Evolutionary conservation across 2,113 vertebrate genomes (phyloP).

Genomic region (Phalacrocorax carbo): DNA sequence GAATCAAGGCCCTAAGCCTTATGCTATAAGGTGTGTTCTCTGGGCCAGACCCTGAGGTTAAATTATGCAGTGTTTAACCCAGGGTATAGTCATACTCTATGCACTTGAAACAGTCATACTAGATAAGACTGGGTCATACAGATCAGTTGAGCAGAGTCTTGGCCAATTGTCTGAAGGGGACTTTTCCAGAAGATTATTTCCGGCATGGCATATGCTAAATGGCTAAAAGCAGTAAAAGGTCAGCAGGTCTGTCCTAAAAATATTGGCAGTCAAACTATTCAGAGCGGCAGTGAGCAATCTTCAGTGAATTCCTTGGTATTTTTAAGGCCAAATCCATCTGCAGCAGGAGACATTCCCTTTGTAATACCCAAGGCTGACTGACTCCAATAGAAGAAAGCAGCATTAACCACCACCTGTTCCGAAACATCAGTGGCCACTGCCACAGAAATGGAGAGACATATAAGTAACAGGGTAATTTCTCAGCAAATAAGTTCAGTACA

Average conservation of each 20-base stretch:
- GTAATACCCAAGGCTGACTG: not conserved
- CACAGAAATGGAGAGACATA: not conserved
- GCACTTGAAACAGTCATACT: not conserved
- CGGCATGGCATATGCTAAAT: not conserved
- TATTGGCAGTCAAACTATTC: not conserved
- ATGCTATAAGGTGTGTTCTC: rapidly evolving
- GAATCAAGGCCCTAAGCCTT: not conserved
- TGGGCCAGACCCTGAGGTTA: not conserved
- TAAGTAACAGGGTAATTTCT: not conserved
- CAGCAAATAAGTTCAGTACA: not conserved
- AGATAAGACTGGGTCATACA: not conserved
- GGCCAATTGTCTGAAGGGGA: not conserved
- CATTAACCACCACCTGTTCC: not conserved
- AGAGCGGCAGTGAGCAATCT: not conserved
- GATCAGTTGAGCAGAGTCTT: not conserved
- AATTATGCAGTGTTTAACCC: not conserved
- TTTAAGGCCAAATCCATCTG: not conserved
- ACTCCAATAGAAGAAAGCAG: not conserved
- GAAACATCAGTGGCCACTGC: not conserved
- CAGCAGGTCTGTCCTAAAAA: not conserved
- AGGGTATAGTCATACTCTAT: not conserved
- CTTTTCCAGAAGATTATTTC: not conserved
- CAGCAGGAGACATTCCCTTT: not conserved
- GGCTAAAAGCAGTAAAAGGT: not conserved
- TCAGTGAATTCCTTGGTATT: not conserved